Evolutionary conservation across 2,797 vertebrate genomes (phyloP), one percentile per base, ranked within the genome.

Genomic region (Myiotriccus ornatus): DNA sequence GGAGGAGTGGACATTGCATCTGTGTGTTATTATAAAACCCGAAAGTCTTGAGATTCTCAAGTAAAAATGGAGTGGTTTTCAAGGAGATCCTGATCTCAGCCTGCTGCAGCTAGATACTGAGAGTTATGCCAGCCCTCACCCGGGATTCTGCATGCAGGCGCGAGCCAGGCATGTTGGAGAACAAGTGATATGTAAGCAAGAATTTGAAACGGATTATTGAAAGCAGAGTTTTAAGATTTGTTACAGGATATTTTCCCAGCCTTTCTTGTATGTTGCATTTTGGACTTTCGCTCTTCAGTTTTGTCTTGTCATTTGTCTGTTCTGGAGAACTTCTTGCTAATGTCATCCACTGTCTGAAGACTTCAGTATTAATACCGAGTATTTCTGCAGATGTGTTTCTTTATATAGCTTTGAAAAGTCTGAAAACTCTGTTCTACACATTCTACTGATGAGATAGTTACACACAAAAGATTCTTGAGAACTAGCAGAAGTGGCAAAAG

Each of bases 401-500:
- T 93, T 75, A 43, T 75, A 50, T 70, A 81, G 43, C 52, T 75
- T 92, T 0, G 0, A 60, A 90, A 83, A n/a, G 15, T 69, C 70
- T 83, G 85, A 91, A 75, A 89, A 69, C 1, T 13, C 24, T 35
- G 5, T 69, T 63, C 44, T 88, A 21, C 41, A 15, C 8, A 4
- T 69, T 95, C 91, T 85, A 65, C 60, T 76, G 84, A 50, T 82
- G 82, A 87, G 35, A 65, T 62, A 74, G 84, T 65, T 86, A 35
- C 1, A 8, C 59, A 65, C 49, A 75, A 68, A 93, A 92, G 44
- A 55, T 85, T 94, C 79, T 78, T 87, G 90, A 89, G 63, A 91
- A 81, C 46, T 63, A 80, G 62, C 65, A 89, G 78, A 94, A 93
- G 63, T 88, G 55, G 59, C 75, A 84, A 89, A 91, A 90, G 71